These are phyloP conservation scores for Periophthalmus magnuspinnatus DNA, from an alignment of 2,797 vertebrate species.

Conservation along the genomic window DNA sequence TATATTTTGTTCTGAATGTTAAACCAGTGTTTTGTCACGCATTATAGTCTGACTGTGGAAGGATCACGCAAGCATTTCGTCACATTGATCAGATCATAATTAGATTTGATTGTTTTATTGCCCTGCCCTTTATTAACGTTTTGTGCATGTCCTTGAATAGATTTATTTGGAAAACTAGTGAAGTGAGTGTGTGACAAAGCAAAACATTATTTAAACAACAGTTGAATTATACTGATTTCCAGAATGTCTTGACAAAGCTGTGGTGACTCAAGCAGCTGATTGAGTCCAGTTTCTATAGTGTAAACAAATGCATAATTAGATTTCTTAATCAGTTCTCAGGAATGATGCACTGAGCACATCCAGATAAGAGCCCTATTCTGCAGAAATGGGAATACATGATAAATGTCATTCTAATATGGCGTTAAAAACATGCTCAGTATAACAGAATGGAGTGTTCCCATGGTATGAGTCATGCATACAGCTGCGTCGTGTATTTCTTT, in stretches of 20 bases:
- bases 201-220: background rate
- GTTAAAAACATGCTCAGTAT: background rate
- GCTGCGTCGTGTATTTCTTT: slow-evolving; percentile 33
- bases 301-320: background rate
- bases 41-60: too few relatives aligned
- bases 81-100: too few relatives aligned
- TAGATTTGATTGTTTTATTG: too few relatives aligned
- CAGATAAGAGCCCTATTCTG: background rate
- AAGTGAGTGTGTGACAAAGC: background rate
- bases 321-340: background rate
- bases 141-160: too few relatives aligned
- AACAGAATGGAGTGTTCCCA: slow-evolving; percentile 12
- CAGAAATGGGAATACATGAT: background rate
- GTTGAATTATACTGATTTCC: background rate
- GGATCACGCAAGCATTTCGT: too few relatives aligned
- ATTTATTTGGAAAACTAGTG: too few relatives aligned
- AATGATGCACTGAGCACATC: background rate
- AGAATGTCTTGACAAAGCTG: background rate
- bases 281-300: background rate
- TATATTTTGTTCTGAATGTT: too few relatives aligned
- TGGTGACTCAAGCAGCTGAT: background rate
- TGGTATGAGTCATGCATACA: slow-evolving; percentile 45
- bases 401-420: background rate
- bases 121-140: too few relatives aligned
- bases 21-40: too few relatives aligned